Evolutionary conservation across 2,113 vertebrate species (phyloP).

Genomic region (Lota lota): DNA sequence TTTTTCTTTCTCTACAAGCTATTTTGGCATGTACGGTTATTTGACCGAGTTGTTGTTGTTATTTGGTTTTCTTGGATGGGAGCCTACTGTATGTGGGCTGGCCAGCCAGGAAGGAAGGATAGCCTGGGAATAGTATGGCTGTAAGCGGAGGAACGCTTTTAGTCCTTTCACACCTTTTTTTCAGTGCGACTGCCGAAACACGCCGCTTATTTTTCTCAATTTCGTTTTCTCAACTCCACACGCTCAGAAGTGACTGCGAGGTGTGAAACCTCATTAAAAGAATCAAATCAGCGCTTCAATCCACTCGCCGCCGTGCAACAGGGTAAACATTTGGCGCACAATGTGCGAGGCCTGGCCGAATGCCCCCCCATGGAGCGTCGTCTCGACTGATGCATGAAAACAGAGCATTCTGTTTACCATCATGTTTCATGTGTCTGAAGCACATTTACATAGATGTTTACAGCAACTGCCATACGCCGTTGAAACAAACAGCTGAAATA

Average conservation of each 20-base stretch:
- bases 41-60: conserved; percentile 3
- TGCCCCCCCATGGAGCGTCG: too few species aligned
- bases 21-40: conserved; percentile 26
- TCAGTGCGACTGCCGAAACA: conserved; percentile 22
- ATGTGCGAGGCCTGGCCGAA: background rate
- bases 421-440: too few species aligned
- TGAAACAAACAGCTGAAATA: too few species aligned
- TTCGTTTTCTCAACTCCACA: conserved; percentile 20
- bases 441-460: too few species aligned
- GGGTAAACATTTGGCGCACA: conserved; percentile 8
- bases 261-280: conserved; percentile 44
- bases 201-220: conserved; percentile 36
- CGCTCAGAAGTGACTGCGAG: conserved; percentile 15
- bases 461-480: too few species aligned
- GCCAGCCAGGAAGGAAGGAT: conserved; percentile 11
- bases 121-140: conserved; percentile 18
- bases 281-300: conserved; percentile 5
- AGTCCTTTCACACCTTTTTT: conserved; percentile 44
- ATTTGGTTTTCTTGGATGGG: conserved; percentile 10
- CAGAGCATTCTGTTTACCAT: too few species aligned
- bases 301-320: background rate
- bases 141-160: conserved; percentile 49
- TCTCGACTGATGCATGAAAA: too few species aligned
- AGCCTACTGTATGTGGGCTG: conserved; percentile 38
- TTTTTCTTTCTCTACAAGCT: conserved; percentile 20